Conservation (phyloP, 2,888 invertebrate genomes). For the Cordilura impudica region DNA sequence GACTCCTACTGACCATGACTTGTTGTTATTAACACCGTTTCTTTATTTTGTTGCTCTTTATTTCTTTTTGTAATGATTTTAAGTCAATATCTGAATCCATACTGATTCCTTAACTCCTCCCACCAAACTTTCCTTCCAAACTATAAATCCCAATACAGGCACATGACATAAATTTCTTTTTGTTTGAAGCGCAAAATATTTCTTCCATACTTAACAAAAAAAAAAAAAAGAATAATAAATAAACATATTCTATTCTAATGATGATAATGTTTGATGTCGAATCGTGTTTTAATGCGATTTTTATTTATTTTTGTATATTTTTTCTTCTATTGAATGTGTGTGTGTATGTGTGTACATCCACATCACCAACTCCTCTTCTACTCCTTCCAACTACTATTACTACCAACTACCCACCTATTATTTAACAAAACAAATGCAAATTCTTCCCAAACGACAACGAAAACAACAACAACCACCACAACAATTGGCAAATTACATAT, state of each 20-base stretch:
- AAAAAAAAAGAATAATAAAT: slow-evolving; percentile 23
- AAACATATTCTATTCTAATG: slow-evolving; percentile 16
- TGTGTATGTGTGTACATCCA: slow-evolving; percentile 14
- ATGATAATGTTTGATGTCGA: slow-evolving; percentile 28
- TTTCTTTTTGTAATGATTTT: background rate
- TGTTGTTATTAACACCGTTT: background rate
- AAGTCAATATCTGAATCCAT: background rate
- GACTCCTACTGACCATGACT: too few species aligned
- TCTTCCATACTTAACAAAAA: slow-evolving; percentile 1
- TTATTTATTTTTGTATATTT: slow-evolving; percentile 56
- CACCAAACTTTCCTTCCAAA: background rate
- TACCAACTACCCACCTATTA: slow-evolving; percentile 1
- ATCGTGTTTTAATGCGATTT: slow-evolving; percentile 61
- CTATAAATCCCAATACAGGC: background rate
- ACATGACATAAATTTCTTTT: background rate
- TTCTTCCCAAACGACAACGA: background rate
- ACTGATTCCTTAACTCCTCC: background rate
- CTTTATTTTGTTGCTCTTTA: background rate
- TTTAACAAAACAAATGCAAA: background rate
- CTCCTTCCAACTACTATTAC: slow-evolving; percentile 3
- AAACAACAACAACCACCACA: background rate
- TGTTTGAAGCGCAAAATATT: background rate
- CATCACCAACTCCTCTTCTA: slow-evolving; percentile 35
- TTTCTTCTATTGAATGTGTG: slow-evolving; percentile 56
- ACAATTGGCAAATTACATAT: background rate